These are phyloP conservation scores for Ibycter americanus DNA, from an alignment of 2,797 vertebrate species.

Conservation along the genomic window DNA sequence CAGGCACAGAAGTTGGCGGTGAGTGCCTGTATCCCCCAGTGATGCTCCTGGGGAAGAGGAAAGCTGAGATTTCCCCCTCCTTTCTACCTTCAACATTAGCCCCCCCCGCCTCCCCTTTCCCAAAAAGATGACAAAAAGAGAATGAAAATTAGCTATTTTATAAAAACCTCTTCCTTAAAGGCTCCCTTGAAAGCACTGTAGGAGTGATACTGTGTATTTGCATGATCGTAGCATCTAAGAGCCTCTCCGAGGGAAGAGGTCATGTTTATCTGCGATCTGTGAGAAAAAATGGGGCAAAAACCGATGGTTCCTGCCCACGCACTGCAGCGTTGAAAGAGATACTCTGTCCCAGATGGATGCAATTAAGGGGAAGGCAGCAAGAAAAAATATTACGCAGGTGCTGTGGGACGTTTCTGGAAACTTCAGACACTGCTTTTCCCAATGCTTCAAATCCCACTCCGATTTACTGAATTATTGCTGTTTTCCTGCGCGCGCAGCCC, in stretches of 20 bases:
- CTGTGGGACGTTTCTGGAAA: neutral
- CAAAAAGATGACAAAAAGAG: neutral
- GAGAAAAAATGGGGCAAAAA: neutral
- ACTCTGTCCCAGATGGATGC: neutral
- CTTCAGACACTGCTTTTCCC: neutral
- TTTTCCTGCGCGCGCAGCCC: fast-evolving
- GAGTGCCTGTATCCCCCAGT: neutral
- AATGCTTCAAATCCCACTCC: neutral
- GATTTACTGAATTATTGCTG: neutral
- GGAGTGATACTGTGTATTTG: fast-evolving
- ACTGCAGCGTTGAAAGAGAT: neutral
- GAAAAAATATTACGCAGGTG: constrained; percentile 28
- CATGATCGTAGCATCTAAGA: neutral
- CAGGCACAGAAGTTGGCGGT: neutral
- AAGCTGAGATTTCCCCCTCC: neutral
- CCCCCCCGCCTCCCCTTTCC: neutral
- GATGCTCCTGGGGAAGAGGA: neutral
- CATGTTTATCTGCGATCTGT: neutral
- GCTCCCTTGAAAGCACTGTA: neutral
- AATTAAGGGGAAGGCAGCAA: constrained; percentile 9
- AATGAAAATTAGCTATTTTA: neutral
- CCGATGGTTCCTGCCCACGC: neutral
- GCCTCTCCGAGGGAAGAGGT: neutral
- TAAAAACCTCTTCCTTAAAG: neutral
- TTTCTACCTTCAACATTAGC: neutral